Evolutionary conservation across 1,140 invertebrate species (phyloP).

Genomic region (Leptonema lineaticorne): DNA sequence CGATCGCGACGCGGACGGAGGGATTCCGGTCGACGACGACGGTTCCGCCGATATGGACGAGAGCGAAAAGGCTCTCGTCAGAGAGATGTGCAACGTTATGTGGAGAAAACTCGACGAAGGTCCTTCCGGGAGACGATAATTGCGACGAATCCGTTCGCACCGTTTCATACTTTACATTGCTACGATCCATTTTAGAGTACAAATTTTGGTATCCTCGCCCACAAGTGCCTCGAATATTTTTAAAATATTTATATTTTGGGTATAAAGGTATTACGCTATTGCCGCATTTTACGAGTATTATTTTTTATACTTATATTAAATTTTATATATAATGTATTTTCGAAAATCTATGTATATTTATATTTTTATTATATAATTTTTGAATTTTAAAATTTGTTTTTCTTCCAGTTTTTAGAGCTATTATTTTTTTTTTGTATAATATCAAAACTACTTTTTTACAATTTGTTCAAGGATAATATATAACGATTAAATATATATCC

Average conservation of each 20-base stretch:
- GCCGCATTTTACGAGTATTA: constrained; percentile 6
- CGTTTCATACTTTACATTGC: neutral
- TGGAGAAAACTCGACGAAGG: constrained; percentile 62
- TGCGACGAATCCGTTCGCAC: neutral
- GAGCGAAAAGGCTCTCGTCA: constrained; percentile 87
- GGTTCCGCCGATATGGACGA: constrained; percentile 73
- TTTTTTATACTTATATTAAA: neutral
- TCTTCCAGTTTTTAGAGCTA: neutral
- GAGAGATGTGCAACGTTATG: constrained; percentile 94
- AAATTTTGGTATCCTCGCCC: neutral
- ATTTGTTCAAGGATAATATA: too few relatives aligned
- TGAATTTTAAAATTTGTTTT: neutral
- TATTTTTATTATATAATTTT: constrained; percentile 6
- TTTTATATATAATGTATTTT: neutral
- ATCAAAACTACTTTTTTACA: too few relatives aligned
- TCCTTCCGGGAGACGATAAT: constrained; percentile 43
- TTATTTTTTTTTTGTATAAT: neutral
- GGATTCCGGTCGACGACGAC: constrained; percentile 49
- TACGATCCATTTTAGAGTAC: neutral
- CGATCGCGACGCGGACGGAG: constrained; percentile 63
- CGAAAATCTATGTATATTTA: neutral
- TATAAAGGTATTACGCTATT: neutral
- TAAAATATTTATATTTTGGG: too few relatives aligned
- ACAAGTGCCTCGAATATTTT: constrained; percentile 3
- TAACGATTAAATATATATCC: too few relatives aligned